phyloP scores from a whole-genome alignment of 2,113 vertebrate genomes.

The Caretta caretta region DNA sequence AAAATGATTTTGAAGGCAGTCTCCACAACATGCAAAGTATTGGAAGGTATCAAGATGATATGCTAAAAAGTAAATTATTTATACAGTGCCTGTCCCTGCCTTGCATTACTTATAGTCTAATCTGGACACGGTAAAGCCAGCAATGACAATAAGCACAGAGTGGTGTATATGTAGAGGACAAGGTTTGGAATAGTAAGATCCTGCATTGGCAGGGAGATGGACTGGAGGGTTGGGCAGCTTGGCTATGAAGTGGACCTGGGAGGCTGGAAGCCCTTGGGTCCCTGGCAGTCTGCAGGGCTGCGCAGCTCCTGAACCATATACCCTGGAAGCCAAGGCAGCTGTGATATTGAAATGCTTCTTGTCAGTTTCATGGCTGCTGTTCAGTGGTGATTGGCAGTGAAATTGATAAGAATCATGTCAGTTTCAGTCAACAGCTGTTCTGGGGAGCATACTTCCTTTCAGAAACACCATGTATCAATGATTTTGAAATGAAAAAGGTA shows the following conservation, averaged over 20 bases:
- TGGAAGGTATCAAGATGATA: slow-evolving; percentile 3
- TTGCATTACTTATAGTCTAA: neutral
- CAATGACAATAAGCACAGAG: neutral
- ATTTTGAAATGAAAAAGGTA: neutral
- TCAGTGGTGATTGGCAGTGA: neutral
- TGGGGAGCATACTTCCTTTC: neutral
- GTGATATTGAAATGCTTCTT: neutral
- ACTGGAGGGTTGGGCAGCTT: neutral
- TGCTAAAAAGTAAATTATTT: neutral
- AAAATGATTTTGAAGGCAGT: slow-evolving; percentile 15
- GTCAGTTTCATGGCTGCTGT: neutral
- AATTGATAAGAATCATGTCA: neutral
- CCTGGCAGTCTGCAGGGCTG: neutral
- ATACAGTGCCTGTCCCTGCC: neutral
- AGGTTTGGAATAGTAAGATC: neutral
- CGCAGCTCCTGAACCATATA: neutral
- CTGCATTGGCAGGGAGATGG: neutral
- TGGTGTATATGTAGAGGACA: neutral
- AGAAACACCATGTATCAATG: neutral
- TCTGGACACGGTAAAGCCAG: neutral
- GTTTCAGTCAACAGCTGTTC: neutral
- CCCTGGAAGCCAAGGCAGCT: neutral
- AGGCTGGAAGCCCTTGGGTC: neutral
- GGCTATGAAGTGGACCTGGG: neutral
- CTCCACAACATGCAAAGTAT: slow-evolving; percentile 18